phyloP scores from a whole-genome alignment of 2,797 vertebrate genomes.

The Cyprinella venusta region DNA sequence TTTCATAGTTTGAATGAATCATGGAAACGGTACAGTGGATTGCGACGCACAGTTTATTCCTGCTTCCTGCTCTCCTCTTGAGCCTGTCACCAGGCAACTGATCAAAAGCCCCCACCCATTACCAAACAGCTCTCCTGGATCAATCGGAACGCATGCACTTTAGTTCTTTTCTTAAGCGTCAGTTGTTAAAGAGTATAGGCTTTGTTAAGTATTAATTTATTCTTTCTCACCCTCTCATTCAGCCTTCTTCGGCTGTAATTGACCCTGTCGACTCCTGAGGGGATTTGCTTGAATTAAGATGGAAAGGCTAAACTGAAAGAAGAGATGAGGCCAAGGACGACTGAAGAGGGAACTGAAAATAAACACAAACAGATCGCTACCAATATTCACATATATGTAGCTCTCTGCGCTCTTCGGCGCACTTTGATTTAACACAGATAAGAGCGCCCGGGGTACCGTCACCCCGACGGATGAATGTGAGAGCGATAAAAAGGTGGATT shows the following conservation, averaged over 20 bases:
- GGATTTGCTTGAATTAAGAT: constrained; percentile 64
- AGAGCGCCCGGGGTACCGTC: neutral
- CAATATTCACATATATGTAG: neutral
- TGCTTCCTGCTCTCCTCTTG: constrained; percentile 47
- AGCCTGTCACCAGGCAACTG: constrained; percentile 77
- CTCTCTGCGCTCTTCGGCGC: neutral
- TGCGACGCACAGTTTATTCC: constrained; percentile 47
- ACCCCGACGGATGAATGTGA: neutral
- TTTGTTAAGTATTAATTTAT: constrained; percentile 70
- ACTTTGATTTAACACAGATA: constrained; percentile 3
- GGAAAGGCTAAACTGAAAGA: constrained; percentile 52
- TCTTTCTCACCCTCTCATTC: constrained; percentile 61
- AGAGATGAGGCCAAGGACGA: constrained; percentile 6
- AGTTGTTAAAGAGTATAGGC: constrained; percentile 76
- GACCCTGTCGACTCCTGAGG: constrained; percentile 60
- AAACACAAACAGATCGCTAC: constrained; percentile 15
- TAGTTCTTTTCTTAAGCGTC: constrained; percentile 75
- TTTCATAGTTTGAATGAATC: constrained; percentile 81
- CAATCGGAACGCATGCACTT: constrained; percentile 73
- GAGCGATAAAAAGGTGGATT: constrained; percentile 18
- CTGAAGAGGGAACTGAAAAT: constrained; percentile 20
- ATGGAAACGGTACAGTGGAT: constrained; percentile 63
- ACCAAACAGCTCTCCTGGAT: constrained; percentile 77
- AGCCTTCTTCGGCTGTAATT: constrained; percentile 62
- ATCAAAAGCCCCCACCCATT: constrained; percentile 72